Conservation (phyloP, 1,140 invertebrate species). For the Ladona fulva region DNA sequence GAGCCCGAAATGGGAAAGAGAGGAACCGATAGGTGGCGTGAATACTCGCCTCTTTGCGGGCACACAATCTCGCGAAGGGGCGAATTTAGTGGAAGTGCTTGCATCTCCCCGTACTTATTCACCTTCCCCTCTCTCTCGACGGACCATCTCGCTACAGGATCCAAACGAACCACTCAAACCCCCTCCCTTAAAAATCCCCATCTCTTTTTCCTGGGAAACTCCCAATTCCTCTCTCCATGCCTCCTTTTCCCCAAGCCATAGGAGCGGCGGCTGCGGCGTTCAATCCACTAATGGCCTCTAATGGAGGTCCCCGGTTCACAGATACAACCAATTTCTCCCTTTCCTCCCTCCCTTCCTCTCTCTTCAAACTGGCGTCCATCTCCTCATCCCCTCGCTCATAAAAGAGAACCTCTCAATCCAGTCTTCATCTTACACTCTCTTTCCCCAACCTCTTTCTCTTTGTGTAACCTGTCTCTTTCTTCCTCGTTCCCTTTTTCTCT, state of each 20-base stretch:
- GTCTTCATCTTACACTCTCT: too few relatives aligned
- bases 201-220: not conserved
- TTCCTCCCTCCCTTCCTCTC: not conserved
- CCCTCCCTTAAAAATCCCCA: not conserved
- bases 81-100: too few relatives aligned
- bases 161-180: not conserved
- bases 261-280: constrained; percentile 19
- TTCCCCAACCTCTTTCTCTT: not conserved
- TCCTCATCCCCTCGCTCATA: not conserved
- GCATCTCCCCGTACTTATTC: too few relatives aligned
- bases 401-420: too few relatives aligned
- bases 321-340: constrained; percentile 29
- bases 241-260: not conserved
- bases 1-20: too few relatives aligned
- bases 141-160: not conserved
- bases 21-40: too few relatives aligned
- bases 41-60: too few relatives aligned
- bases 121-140: not conserved
- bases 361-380: not conserved
- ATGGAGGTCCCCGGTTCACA: constrained; percentile 30
- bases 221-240: not conserved
- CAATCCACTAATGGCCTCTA: constrained; percentile 32
- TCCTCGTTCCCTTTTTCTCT: not conserved
- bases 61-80: too few relatives aligned
- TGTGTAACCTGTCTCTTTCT: not conserved